Evolutionary conservation across 1,140 invertebrate species (phyloP), one percentile per base, ranked within the genome.

Genomic region (Drosophila sucinea): DNA sequence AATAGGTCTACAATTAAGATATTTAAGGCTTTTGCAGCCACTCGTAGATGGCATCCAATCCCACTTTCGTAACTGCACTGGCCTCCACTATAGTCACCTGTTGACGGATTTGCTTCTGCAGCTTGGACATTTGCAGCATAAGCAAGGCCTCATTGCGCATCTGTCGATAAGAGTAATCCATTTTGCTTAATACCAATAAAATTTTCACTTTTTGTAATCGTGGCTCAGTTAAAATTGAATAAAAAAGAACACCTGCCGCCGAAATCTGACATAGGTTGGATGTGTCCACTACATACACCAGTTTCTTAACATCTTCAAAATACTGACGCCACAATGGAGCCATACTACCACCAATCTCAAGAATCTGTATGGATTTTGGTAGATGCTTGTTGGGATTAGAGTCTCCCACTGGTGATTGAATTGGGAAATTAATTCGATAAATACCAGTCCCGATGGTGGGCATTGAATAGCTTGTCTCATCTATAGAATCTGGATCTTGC

Each of bases 261-360:
- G 96, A 96, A 79, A 96, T 96, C 92, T 96, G 96, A 76, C 96
- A 96, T 54, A 96, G 93, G 92, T 97, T 96, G 4, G 96, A 96
- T 0, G 95, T 94, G 82, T 97, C 96, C 7, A 97, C 94, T 1
- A 96, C 96, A 71, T 95, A 96, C 68, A 97, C 95, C 1, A 96
- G 93, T 90, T 96, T 96, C 56, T 93, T 93, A 10, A 96, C 93
- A 62, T 94, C 93, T 57, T 76, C 81, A 60, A 95, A 95, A 84
- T 96, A 96, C 51, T 86, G 82, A 29, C 93, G 94, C 96, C 96
- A 97, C 35, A 97, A 92, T 4, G 96, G 94, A 47, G 95, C 95
- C 95, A 97, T 96, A 71, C 94, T 94, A 4, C 96, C 96, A 2
- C 96, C 96, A 10, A 97, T 92, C 93, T 97, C 96, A 90, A 91